phyloP scores from a whole-genome alignment of 64 coral and sea anemone genomes.

The Montipora foliosa region DNA sequence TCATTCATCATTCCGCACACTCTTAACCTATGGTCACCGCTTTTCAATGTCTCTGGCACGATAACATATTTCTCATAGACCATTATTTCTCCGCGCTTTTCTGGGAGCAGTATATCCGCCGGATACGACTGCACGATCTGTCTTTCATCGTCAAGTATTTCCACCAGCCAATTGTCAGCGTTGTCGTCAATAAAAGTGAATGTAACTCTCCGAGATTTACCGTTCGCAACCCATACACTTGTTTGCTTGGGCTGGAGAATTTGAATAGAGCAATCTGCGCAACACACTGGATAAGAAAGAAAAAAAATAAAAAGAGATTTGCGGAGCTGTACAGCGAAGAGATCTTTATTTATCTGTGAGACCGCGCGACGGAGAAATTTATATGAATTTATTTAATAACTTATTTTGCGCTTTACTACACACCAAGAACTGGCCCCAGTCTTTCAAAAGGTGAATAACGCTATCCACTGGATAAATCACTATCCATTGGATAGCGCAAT shows the following conservation, averaged over 20 bases:
- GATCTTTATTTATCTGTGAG: too few species aligned
- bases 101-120: constrained; percentile 26
- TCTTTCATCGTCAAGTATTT: constrained; percentile 33
- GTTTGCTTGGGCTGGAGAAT: constrained; percentile 64
- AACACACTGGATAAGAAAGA: neutral
- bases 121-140: neutral
- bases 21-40: constrained; percentile 38
- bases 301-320: neutral
- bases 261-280: neutral
- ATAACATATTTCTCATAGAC: constrained; percentile 42
- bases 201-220: constrained; percentile 50
- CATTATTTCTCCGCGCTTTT: neutral
- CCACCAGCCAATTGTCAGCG: constrained; percentile 52
- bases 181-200: constrained; percentile 41
- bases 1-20: constrained; percentile 32
- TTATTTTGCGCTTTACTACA: too few species aligned
- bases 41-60: constrained; percentile 32
- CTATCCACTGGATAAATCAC: too few species aligned
- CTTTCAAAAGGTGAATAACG: too few species aligned
- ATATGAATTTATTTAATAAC: too few species aligned
- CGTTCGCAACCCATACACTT: constrained; percentile 82
- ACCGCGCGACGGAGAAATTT: too few species aligned
- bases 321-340: too few species aligned
- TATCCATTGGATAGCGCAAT: too few species aligned
- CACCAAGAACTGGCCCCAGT: too few species aligned